These are phyloP conservation scores for Varecia variegata DNA, from an alignment of 2,797 vertebrate species.

Conservation along the genomic window DNA sequence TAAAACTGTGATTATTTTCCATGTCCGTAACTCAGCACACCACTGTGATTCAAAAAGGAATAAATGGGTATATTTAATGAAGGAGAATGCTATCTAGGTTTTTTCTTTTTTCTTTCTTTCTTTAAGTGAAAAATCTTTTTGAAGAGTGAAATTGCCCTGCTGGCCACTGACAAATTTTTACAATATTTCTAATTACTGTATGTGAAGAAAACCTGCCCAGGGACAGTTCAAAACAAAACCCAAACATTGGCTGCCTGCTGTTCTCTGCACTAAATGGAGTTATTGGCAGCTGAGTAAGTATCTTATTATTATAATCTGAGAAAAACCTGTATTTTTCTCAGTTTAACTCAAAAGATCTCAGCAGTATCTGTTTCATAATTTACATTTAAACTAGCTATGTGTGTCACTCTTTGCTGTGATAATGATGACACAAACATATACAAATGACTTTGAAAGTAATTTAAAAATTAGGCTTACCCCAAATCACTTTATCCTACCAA, in stretches of 20 bases:
- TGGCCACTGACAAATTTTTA: constrained; percentile 66
- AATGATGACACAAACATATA: neutral
- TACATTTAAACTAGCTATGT: neutral
- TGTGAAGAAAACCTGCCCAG: constrained; percentile 64
- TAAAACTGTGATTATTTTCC: neutral
- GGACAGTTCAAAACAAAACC: constrained; percentile 74
- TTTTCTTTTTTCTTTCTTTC: neutral
- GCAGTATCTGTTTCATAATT: neutral
- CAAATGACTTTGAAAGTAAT: neutral
- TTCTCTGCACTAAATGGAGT: neutral
- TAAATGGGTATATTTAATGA: neutral
- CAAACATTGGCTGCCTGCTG: constrained; percentile 32
- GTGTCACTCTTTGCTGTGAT: neutral
- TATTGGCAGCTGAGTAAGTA: neutral
- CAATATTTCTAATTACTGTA: constrained; percentile 50
- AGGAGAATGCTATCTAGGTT: neutral
- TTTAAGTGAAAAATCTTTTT: constrained; percentile 74
- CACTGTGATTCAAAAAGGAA: neutral
- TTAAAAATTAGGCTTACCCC: neutral
- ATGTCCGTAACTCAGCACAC: neutral
- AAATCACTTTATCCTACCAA: neutral
- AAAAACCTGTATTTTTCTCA: neutral
- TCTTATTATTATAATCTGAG: neutral
- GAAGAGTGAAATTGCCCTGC: constrained; percentile 74
- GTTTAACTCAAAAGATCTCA: neutral